phyloP scores from a whole-genome alignment of 2,797 vertebrate genomes.

The Pipistrellus pygmaeus region DNA sequence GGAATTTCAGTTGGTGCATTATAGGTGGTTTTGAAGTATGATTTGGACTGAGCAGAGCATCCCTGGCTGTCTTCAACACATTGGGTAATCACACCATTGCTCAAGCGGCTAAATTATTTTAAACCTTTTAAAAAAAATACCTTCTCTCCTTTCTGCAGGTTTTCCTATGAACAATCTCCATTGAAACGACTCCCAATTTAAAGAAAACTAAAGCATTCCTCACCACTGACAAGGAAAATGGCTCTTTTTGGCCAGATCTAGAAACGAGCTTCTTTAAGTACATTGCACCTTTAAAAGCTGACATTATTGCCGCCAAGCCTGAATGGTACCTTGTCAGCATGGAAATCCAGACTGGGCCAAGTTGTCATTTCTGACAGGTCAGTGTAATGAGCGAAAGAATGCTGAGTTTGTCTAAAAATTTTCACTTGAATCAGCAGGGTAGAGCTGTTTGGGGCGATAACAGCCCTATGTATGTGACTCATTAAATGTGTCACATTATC shows the following conservation, averaged over 20 bases:
- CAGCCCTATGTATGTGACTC: conserved; percentile 81
- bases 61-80: conserved; percentile 67
- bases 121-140: conserved; percentile 71
- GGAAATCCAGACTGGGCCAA: conserved; percentile 87
- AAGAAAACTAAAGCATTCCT: conserved; percentile 79
- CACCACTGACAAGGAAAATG: conserved; percentile 81
- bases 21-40: conserved; percentile 75
- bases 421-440: conserved; percentile 86
- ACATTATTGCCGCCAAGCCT: conserved; percentile 86
- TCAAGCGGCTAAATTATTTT: conserved; percentile 78
- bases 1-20: conserved; percentile 75
- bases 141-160: conserved; percentile 69
- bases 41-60: conserved; percentile 65
- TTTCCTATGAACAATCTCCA: conserved; percentile 81
- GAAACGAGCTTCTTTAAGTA: conserved; percentile 86
- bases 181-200: conserved; percentile 84
- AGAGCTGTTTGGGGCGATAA: conserved; percentile 88
- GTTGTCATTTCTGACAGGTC: conserved; percentile 91
- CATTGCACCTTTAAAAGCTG: conserved; percentile 87
- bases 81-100: conserved; percentile 72
- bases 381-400: conserved; percentile 88
- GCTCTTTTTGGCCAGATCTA: conserved; percentile 84
- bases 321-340: conserved; percentile 89
- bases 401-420: conserved; percentile 87
- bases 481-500: conserved; percentile 86